Evolutionary conservation across 2,888 invertebrate species (phyloP).

Genomic region (Stenotaenia linearis): DNA sequence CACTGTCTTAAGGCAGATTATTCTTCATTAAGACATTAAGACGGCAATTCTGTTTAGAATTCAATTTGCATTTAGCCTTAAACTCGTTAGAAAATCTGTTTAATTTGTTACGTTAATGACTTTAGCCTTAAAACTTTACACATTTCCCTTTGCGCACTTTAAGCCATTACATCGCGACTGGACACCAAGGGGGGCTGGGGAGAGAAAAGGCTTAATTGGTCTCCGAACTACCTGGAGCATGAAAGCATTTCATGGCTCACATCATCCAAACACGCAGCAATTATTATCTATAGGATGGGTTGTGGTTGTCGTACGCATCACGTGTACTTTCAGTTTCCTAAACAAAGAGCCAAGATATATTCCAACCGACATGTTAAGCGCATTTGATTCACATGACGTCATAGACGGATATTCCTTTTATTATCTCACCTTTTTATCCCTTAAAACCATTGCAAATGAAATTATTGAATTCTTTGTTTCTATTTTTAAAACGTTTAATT

Average conservation of each 20-base stretch:
- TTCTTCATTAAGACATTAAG: too few relatives aligned
- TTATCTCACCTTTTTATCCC: too few relatives aligned
- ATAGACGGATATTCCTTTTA: not conserved
- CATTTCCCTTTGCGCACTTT: not conserved
- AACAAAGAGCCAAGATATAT: not conserved
- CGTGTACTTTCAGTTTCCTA: not conserved
- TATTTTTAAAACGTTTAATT: too few relatives aligned
- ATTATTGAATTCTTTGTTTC: too few relatives aligned
- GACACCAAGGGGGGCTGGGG: not conserved
- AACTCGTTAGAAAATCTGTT: not conserved
- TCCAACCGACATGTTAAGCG: constrained; percentile 4
- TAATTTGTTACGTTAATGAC: constrained; percentile 13
- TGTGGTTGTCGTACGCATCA: not conserved
- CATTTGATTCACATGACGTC: not conserved
- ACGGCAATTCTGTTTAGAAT: not conserved
- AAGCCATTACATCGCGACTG: constrained; percentile 5
- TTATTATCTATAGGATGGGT: not conserved
- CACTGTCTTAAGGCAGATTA: too few relatives aligned
- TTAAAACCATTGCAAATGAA: too few relatives aligned
- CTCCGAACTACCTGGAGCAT: constrained; percentile 7
- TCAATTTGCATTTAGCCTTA: too few relatives aligned
- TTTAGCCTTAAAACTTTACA: constrained; percentile 5
- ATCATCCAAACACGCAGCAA: constrained; percentile 1
- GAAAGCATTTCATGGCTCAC: constrained; percentile 24
- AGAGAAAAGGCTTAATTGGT: not conserved